A percentile compares a stretch with the other conserved stretches of the same genome.
Evolutionary conservation across 92 coral and sea anemone species (phyloP).

Genomic region (Phenganax subtilis): DNA sequence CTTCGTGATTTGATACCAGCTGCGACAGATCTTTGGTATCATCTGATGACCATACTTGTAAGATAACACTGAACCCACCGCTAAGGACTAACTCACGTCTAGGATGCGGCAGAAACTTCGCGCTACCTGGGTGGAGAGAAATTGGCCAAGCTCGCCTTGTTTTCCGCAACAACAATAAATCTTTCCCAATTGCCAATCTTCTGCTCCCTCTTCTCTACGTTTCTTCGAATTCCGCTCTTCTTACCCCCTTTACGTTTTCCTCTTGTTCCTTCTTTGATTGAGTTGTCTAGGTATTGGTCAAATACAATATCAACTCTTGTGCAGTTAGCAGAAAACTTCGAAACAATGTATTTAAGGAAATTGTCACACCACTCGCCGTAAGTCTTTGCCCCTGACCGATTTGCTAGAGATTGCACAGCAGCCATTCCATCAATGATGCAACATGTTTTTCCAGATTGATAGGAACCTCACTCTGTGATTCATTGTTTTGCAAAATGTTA

Average conservation of each 20-base stretch:
- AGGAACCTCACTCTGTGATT: constrained; percentile 16
- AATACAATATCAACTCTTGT: constrained; percentile 64
- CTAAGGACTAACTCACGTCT: constrained; percentile 54
- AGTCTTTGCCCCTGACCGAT: constrained; percentile 49
- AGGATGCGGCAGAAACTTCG: constrained; percentile 36
- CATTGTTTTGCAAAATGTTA: constrained; percentile 28
- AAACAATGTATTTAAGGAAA: constrained; percentile 42
- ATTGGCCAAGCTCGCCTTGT: constrained; percentile 57
- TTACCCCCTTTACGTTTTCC: constrained; percentile 41
- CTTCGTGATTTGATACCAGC: constrained; percentile 55
- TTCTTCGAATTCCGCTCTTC: constrained; percentile 47
- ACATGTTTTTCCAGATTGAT: constrained; percentile 12
- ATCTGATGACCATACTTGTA: constrained; percentile 50
- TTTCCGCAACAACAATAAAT: constrained; percentile 53
- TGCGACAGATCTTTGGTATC: constrained; percentile 27
- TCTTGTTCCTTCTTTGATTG: constrained; percentile 51
- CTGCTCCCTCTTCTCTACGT: constrained; percentile 54
- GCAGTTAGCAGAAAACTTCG: constrained; percentile 51
- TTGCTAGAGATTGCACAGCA: constrained; percentile 50
- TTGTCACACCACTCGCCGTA: constrained; percentile 60
- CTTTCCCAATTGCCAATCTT: constrained; percentile 58
- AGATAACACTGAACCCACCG: constrained; percentile 46
- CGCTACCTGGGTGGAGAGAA: constrained; percentile 51
- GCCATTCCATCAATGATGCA: constrained; percentile 56
- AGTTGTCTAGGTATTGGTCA: constrained; percentile 52